Conservation (phyloP, 1,140 invertebrate species). For the Delia radicum region DNA sequence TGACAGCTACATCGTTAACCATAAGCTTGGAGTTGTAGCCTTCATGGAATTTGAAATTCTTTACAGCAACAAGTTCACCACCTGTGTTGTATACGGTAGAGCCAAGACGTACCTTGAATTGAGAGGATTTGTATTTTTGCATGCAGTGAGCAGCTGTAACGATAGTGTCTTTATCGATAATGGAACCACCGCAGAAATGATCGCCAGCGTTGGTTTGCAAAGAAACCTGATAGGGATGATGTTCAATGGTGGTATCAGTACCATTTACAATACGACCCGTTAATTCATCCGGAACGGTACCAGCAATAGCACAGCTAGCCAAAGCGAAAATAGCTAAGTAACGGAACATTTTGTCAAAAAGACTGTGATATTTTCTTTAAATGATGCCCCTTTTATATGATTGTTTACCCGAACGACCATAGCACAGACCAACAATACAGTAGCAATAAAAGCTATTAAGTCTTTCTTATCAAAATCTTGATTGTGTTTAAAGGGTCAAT, state of each 20-base stretch:
- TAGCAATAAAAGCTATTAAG: no score
- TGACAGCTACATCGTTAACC: slow-evolving; percentile 59
- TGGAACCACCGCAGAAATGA: slow-evolving; percentile 62
- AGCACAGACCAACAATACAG: no score
- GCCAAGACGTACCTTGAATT: slow-evolving; percentile 42
- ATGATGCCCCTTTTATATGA: no score
- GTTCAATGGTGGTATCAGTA: slow-evolving; percentile 32
- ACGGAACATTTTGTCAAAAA: slow-evolving; percentile 32
- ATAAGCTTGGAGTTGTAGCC: slow-evolving; percentile 37
- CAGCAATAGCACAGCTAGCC: neutral
- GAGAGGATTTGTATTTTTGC: slow-evolving; percentile 31
- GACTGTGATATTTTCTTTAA: slow-evolving; percentile 3
- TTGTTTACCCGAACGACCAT: no score
- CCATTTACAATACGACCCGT: slow-evolving; percentile 31
- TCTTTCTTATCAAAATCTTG: no score
- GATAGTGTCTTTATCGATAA: slow-evolving; percentile 54
- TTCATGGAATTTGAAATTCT: slow-evolving; percentile 39
- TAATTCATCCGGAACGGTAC: neutral
- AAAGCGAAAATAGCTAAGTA: slow-evolving; percentile 23
- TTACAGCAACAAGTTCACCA: slow-evolving; percentile 38
- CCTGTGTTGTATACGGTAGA: slow-evolving; percentile 35
- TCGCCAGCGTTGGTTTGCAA: slow-evolving; percentile 31
- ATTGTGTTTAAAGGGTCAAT: no score
- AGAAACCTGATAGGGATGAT: slow-evolving; percentile 45
- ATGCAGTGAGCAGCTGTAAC: slow-evolving; percentile 65